Percentiles rank a stretch among this genome's conserved stretches.
phyloP scores from a whole-genome alignment of 2,888 invertebrate species.

The Eristalinus aeneus region DNA sequence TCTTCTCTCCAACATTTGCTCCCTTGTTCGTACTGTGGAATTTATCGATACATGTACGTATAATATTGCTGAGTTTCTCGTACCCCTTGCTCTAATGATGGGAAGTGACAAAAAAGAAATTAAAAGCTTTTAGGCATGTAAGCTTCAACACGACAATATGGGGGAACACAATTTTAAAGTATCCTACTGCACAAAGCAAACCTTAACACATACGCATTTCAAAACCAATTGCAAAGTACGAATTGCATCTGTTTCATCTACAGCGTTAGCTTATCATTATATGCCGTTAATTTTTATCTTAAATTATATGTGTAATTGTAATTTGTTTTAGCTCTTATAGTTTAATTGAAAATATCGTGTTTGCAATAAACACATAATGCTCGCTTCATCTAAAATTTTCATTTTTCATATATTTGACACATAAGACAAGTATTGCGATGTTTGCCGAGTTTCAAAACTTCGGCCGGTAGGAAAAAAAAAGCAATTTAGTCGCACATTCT shows the following conservation, averaged over 20 bases:
- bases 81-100: conserved; percentile 65
- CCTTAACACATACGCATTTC: background rate
- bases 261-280: background rate
- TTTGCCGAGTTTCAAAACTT: no score
- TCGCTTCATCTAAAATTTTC: no score
- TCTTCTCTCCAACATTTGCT: conserved; percentile 35
- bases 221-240: background rate
- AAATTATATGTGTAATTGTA: no score
- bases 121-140: conserved; percentile 4
- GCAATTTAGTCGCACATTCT: no score
- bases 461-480: no score
- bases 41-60: conserved; percentile 56
- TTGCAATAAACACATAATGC: no score
- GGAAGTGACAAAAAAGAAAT: conserved; percentile 3
- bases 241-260: background rate
- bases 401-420: no score
- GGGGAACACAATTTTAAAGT: conserved; percentile 6
- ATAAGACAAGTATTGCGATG: no score
- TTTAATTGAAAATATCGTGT: no score
- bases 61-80: conserved; percentile 51
- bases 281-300: no score
- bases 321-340: no score
- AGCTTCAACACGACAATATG: conserved; percentile 15
- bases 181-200: background rate
- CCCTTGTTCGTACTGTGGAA: conserved; percentile 29